Evolutionary conservation across 2,113 vertebrate species (phyloP).

Genomic region (Antigone vipio): DNA sequence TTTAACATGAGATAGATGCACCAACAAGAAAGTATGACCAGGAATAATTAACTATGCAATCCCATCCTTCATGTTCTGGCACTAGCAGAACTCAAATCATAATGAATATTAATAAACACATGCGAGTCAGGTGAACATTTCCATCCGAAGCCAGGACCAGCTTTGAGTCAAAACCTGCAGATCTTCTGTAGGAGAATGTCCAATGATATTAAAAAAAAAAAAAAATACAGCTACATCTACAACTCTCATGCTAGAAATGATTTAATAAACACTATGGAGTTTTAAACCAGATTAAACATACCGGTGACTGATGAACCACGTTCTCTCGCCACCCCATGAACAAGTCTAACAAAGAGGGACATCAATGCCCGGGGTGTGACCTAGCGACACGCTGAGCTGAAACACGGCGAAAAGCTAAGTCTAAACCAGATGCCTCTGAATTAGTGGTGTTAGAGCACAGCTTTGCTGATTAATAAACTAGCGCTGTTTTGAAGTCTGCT

Average conservation of each 20-base stretch:
- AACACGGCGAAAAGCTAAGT: not conserved
- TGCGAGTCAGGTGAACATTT: not conserved
- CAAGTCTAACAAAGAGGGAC: not conserved
- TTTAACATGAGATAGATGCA: not conserved
- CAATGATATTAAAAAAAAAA: not conserved
- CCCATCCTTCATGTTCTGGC: not conserved
- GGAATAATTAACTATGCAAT: not conserved
- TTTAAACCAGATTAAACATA: not conserved
- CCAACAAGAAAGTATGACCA: not conserved
- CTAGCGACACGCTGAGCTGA: not conserved
- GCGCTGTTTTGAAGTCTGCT: not conserved
- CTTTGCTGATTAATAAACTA: not conserved
- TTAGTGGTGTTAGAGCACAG: not conserved
- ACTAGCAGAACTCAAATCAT: not conserved
- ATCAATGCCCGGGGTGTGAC: fast-evolving
- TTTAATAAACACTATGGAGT: not conserved
- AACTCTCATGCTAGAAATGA: not conserved
- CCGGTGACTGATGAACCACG: not conserved
- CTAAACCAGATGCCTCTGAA: not conserved
- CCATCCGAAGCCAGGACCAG: not conserved
- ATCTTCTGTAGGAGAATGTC: not conserved
- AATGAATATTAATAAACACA: not conserved
- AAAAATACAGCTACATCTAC: not conserved
- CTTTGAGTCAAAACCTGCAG: not conserved
- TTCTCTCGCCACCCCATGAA: not conserved